phyloP scores from a whole-genome alignment of 2,797 vertebrate genomes.

The Kryptolebias ocellatus region DNA sequence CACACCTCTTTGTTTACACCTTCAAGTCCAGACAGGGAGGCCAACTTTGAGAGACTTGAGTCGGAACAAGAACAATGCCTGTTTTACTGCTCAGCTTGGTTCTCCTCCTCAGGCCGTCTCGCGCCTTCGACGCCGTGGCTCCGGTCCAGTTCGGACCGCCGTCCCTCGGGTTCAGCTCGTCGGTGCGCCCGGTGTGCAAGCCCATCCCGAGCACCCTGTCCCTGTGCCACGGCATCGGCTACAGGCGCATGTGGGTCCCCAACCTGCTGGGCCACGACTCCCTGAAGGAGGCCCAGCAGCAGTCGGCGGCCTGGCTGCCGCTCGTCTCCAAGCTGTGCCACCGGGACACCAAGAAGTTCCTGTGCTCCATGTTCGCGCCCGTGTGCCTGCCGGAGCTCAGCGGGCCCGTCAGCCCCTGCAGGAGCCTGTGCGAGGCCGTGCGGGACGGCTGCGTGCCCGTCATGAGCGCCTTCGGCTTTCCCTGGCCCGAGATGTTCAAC shows the following conservation, averaged over 20 bases:
- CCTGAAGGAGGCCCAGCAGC: constrained; percentile 82
- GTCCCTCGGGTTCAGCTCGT: constrained; percentile 58
- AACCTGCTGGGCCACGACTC: constrained; percentile 86
- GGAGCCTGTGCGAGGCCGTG: constrained; percentile 81
- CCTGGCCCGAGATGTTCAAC: constrained; percentile 87
- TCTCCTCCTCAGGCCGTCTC: constrained; percentile 16
- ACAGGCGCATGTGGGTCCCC: constrained; percentile 84
- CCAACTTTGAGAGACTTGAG: not conserved
- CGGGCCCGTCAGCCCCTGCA: constrained; percentile 80
- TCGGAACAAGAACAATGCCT: constrained; percentile 39
- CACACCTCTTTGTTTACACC: constrained; percentile 69
- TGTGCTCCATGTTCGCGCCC: constrained; percentile 86
- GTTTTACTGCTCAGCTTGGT: constrained; percentile 22
- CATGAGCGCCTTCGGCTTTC: constrained; percentile 87
- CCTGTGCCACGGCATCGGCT: constrained; percentile 84
- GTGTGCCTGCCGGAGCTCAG: constrained; percentile 82
- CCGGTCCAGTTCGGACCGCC: constrained; percentile 54
- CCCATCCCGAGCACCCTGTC: constrained; percentile 80
- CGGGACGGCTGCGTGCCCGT: constrained; percentile 83
- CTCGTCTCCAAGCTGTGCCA: constrained; percentile 85
- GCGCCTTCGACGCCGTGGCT: constrained; percentile 24
- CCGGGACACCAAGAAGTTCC: constrained; percentile 83
- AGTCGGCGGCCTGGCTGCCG: constrained; percentile 84
- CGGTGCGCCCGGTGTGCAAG: constrained; percentile 80
- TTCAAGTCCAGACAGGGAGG: constrained; percentile 48